Percentiles rank a stretch among this genome's conserved stretches.
phyloP scores from a whole-genome alignment of 1,140 invertebrate genomes.

The Ceratina australensis region DNA sequence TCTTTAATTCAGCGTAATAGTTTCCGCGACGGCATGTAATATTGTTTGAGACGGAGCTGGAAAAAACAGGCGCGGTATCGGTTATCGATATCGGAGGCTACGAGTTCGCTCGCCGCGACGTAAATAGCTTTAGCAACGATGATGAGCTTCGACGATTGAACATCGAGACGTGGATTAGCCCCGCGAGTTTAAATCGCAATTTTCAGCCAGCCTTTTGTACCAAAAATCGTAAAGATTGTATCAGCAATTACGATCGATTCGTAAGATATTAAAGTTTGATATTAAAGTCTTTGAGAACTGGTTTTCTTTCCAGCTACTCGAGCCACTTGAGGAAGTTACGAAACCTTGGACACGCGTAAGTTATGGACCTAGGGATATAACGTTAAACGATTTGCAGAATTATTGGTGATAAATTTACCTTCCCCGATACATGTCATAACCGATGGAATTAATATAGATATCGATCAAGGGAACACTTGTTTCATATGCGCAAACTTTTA shows the following conservation, averaged over 20 bases:
- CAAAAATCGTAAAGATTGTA: no score
- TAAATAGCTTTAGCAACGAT: constrained; percentile 40
- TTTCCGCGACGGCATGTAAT: constrained; percentile 41
- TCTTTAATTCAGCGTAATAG: constrained; percentile 45
- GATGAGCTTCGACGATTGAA: constrained; percentile 30
- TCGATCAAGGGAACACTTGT: background rate
- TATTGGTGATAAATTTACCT: constrained; percentile 2
- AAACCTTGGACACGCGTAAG: no score
- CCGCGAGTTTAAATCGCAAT: no score
- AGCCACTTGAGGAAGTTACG: background rate
- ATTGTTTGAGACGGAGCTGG: constrained; percentile 19
- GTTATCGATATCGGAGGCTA: constrained; percentile 53
- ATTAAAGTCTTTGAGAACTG: no score
- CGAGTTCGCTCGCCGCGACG: constrained; percentile 29
- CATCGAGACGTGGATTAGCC: background rate
- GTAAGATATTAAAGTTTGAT: no score
- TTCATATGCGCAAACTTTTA: constrained; percentile 6
- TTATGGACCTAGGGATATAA: background rate
- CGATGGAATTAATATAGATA: constrained; percentile 11
- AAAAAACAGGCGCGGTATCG: constrained; percentile 47
- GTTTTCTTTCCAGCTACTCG: background rate
- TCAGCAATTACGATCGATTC: no score
- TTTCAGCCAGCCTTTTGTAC: no score
- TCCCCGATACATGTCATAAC: background rate
- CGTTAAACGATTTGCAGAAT: constrained; percentile 2